Evolutionary conservation across 2,888 invertebrate species (phyloP), one percentile per base, ranked within the genome.

Genomic region (Zeuzera pyrina): DNA sequence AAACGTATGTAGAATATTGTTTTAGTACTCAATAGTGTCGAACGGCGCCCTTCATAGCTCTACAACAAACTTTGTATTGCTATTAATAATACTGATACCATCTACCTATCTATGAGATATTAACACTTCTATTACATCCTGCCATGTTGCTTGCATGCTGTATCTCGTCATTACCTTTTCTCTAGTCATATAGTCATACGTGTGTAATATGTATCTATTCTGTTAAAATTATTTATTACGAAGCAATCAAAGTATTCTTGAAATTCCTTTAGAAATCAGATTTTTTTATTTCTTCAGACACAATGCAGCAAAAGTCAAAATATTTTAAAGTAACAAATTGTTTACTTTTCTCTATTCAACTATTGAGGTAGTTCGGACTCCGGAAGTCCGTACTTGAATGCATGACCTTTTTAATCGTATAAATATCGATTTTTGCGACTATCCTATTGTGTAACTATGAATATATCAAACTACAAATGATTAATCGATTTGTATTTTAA

Each of bases 231-330:
- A n/a, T n/a, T n/a, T n/a, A n/a, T n/a, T n/a, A n/a, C n/a, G n/a
- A n/a, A n/a, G n/a, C 25, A 21, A 21, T 31, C 38, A 36, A 46
- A 36, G 38, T 50, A 54, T 72, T 72, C 70, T 55, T 38, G 47
- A 64, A 69, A 71, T 45, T 60, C 56, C 42, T 54, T 71, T 68
- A 47, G 52, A 8, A 19, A 38, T 40, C 77, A 77, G 76, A 71
- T 74, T 73, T 66, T 47, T 22, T 19, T 19, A n/a, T 22, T n/a
- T 6, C 22, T 11, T 1, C 11, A 10, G n/a, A 22, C 11, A 57
- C 57, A 62, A 61, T 56, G 47, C 43, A 25, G 34, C 43, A 40
- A 10, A 56, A 69, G 77, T 79, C 79, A 79, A 73, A 79, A 79
- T 63, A 79, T 77, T 71, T 46, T 45, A 50, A 39, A 40, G 45